Evolutionary conservation across 2,113 vertebrate genomes (phyloP).

Genomic region (Stomatorhinus ivindoensis): DNA sequence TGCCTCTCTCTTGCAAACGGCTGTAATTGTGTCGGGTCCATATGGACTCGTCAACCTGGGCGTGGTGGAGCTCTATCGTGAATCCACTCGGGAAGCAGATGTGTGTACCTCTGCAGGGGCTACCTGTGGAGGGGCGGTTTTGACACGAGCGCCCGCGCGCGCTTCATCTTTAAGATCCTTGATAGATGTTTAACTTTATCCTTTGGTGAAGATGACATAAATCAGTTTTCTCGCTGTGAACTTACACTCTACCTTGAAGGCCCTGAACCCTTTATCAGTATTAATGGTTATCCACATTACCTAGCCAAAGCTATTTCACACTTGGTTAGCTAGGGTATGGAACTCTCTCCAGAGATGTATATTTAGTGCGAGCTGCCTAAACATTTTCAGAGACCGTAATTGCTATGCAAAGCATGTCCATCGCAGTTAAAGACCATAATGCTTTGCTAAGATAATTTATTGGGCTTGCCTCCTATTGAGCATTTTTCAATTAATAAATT

Average conservation of each 20-base stretch:
- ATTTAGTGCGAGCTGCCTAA: constrained; percentile 24
- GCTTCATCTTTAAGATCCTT: constrained; percentile 32
- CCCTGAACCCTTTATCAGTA: constrained; percentile 21
- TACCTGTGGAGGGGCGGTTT: neutral
- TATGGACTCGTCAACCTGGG: neutral
- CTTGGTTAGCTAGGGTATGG: constrained; percentile 31
- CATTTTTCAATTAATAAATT: constrained; percentile 14
- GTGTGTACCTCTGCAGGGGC: neutral
- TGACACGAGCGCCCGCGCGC: neutral
- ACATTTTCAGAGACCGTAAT: constrained; percentile 28
- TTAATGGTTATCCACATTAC: constrained; percentile 26
- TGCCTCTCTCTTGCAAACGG: neutral
- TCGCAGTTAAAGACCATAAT: constrained; percentile 15
- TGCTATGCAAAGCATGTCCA: constrained; percentile 22
- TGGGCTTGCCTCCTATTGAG: constrained; percentile 17
- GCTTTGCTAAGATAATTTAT: constrained; percentile 20
- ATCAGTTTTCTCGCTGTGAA: constrained; percentile 61
- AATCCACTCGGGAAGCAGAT: neutral
- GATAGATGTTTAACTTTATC: constrained; percentile 41
- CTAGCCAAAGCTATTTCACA: constrained; percentile 35
- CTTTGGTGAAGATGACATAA: constrained; percentile 64
- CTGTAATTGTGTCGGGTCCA: neutral
- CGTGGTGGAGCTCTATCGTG: neutral
- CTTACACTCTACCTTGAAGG: constrained; percentile 44
- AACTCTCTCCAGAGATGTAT: constrained; percentile 24